Evolutionary conservation across 2,113 vertebrate species (phyloP), one percentile per base, ranked within the genome.

Genomic region (human (Homo sapiens)): DNA sequence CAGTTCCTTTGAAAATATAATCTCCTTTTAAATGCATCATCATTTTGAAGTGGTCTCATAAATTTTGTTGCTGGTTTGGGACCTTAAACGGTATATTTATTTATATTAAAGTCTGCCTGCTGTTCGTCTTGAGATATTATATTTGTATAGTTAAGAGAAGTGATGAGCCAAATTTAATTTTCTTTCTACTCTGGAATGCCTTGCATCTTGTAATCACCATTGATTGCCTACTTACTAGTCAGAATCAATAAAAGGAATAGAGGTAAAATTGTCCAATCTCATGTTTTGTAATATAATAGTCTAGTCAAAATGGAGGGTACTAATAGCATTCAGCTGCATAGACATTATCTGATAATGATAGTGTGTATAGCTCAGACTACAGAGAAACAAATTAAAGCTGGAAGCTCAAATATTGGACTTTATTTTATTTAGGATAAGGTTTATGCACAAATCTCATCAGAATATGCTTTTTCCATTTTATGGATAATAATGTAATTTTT

Each of bases 191-290:
- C 93, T 85, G 35, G 64, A 89, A 94, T 94, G 78, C 14, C 89
- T 97, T 97, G 45, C 73, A 94, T 98, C 97, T 97, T 97, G n/a
- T 96, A 97, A 43, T 98, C 64, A 3, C 78, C 98, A 97, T 93
- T 98, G 96, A 98, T 92, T 93, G 89, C 95, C 27, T 97, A 96
- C 90, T 98, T 98, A 80, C 72, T 95, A 92, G 94, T 88, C 89
- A 89, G 97, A 98, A 97, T 97, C 97, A 97, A 87, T 96, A 82
- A 94, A 97, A 96, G 27, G 13, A 95, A 48, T 96, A 81, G 80
- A 10, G 96, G 43, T 96, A 91, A 97, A 97, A 98, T 84, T 96
- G 88, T 57, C 97, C 90, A 45, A 57, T 97, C 79, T 81, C 83
- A 52, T 96, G 92, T 94, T 97, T 95, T 93, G 83, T 93, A 94